Base-by-base conservation (phyloP, 2,797 vertebrate species). In the Gouania willdenowi region DNA sequence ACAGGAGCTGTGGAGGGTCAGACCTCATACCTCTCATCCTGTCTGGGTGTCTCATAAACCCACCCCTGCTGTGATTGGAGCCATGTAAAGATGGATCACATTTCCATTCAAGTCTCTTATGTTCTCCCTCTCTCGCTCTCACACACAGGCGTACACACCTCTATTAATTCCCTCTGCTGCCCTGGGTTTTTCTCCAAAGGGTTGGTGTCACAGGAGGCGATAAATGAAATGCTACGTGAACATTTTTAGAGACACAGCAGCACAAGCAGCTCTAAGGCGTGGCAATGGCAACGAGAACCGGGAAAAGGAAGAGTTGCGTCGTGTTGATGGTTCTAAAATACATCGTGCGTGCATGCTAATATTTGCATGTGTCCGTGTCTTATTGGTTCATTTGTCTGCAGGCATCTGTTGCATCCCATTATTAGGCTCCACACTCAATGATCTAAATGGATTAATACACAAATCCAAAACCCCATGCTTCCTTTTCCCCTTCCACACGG, bases 381-480 rank as follows among this genome's bases (percentile, higher is more conserved):
- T 25, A n/a, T 10, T 7, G 15, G 23, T 10, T 22, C 8, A 24
- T 26, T 45, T 18, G 0, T 65, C 41, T 55, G 8, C 12, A 11
- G 46, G 51, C 62, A 76, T 79, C 71, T 75, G 76, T 75, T 81
- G 72, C 71, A 72, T 79, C 47, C 74, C 57, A 74, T 80, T 76
- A 64, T 26, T 50, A 52, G 66, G 39, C 51, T 53, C 60, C 15
- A 28, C 26, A 51, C 62, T 48, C 27, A 65, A 73, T 66, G 57
- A 54, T 46, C 36, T 45, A 39, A 32, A 30, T 54, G 39, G 38
- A 53, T 46, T 53, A 33, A 31, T 21, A 10, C 22, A 17, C 33
- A 41, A 33, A 26, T 28, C 25, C 24, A 25, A 8, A 15, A 34
- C 39, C 66, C 28, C 36, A 26, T 31, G 50, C 67, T 52, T 52